A percentile compares a stretch with the other conserved stretches of the same genome.
Conservation (phyloP, 1,140 invertebrate species). For the Ips nitidus region DNA sequence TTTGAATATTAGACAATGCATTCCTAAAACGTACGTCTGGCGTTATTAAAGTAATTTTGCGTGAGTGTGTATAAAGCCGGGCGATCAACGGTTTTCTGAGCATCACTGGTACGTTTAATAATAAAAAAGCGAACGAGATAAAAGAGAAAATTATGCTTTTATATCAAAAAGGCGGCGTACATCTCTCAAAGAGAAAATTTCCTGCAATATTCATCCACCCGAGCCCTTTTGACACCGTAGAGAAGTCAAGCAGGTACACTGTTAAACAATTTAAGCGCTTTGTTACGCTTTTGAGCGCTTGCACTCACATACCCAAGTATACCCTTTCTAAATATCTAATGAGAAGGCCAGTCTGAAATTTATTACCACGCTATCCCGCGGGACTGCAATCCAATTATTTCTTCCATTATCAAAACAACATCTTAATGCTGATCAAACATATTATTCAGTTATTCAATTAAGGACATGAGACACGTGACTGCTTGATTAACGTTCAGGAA, state of each 20-base stretch:
- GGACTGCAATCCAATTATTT: slow-evolving; percentile 5
- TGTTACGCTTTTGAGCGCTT: slow-evolving; percentile 20
- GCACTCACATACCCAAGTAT: slow-evolving; percentile 7
- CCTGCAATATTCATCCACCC: not conserved
- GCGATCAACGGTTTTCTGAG: too few relatives aligned
- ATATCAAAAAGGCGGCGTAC: not conserved
- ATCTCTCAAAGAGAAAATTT: not conserved
- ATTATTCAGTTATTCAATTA: slow-evolving; percentile 15
- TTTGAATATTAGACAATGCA: too few relatives aligned
- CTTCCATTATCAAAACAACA: slow-evolving; percentile 6
- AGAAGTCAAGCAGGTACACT: slow-evolving; percentile 12
- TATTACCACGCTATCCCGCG: not conserved
- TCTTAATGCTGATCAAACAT: slow-evolving; percentile 18
- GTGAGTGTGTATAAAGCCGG: too few relatives aligned
- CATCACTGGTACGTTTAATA: too few relatives aligned
- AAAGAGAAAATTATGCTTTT: too few relatives aligned
- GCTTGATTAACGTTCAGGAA: slow-evolving; percentile 10
- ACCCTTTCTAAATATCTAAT: slow-evolving; percentile 26
- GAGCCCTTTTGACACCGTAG: slow-evolving; percentile 19
- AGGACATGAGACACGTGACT: slow-evolving; percentile 15
- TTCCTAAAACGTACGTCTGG: too few relatives aligned
- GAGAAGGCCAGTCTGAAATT: not conserved
- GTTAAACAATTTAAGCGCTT: slow-evolving; percentile 22
- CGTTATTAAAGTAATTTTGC: too few relatives aligned
- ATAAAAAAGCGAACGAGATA: too few relatives aligned